Evolutionary conservation across 2,113 vertebrate species (phyloP).

Genomic region (Cyphomyrus plagiostoma): DNA sequence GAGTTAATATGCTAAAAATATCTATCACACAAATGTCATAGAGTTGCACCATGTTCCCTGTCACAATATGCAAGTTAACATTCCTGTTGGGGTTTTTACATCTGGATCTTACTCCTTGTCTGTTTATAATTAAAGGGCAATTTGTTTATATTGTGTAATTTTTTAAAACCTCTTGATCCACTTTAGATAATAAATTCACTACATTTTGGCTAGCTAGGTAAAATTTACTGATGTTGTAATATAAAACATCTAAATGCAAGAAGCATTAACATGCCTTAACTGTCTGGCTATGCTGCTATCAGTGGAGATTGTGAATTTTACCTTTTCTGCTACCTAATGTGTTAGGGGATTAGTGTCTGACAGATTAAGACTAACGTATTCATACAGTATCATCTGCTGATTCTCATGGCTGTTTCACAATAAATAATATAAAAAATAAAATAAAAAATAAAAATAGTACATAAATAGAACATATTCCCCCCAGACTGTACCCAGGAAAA

Average conservation of each 20-base stretch:
- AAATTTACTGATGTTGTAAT: background rate
- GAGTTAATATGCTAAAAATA: background rate
- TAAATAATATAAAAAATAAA: too few relatives aligned
- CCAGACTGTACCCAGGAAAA: background rate
- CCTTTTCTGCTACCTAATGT: background rate
- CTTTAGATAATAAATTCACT: background rate
- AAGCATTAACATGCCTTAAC: background rate
- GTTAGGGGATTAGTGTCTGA: background rate
- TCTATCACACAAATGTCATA: background rate
- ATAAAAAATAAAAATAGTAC: background rate
- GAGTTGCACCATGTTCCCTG: background rate
- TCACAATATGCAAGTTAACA: background rate
- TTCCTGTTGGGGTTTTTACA: background rate
- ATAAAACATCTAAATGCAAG: background rate
- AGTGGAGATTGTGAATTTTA: background rate
- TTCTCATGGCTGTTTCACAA: background rate
- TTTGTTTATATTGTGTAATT: background rate
- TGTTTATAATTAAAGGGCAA: background rate
- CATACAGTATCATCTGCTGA: background rate
- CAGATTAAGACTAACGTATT: background rate
- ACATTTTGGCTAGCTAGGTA: background rate
- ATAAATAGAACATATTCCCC: background rate
- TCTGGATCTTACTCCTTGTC: background rate
- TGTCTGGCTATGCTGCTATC: background rate
- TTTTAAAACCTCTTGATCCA: background rate